Percentiles rank a stretch among this genome's conserved stretches.
Evolutionary conservation across 2,888 invertebrate species (phyloP).

Genomic region (Malthinus seriepunctatus): DNA sequence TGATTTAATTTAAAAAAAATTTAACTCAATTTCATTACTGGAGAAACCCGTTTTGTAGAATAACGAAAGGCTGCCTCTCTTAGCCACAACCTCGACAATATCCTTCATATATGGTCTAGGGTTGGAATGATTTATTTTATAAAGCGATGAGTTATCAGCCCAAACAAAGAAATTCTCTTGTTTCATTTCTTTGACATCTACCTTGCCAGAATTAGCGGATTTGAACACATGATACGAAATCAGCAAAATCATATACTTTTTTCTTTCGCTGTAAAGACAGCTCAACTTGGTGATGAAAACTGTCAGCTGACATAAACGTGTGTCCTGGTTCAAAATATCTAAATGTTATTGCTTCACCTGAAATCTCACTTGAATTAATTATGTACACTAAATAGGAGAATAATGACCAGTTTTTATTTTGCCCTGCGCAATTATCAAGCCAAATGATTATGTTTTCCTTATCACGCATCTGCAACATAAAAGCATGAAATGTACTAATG

Average conservation of each 20-base stretch:
- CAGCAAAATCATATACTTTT: conserved; percentile 27
- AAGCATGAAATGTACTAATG: conserved; percentile 19
- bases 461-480: conserved; percentile 2
- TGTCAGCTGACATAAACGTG: conserved; percentile 44
- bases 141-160: no score
- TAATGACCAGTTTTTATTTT: conserved; percentile 5
- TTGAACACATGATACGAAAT: conserved; percentile 7
- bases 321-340: conserved; percentile 40
- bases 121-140: neutral
- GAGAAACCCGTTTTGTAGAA: neutral
- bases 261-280: conserved; percentile 36
- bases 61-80: neutral
- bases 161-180: no score
- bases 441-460: no score
- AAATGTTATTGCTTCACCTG: conserved; percentile 12
- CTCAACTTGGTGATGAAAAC: conserved; percentile 44
- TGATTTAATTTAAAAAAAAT: neutral
- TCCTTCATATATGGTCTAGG: neutral
- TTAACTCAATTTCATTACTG: neutral
- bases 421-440: neutral
- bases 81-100: neutral
- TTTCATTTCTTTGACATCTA: neutral
- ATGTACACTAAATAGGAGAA: conserved; percentile 1
- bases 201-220: conserved; percentile 9
- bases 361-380: conserved; percentile 3